These are phyloP conservation scores for Sipunculus nudus DNA, from an alignment of 2,888 invertebrate species.

Conservation along the genomic window DNA sequence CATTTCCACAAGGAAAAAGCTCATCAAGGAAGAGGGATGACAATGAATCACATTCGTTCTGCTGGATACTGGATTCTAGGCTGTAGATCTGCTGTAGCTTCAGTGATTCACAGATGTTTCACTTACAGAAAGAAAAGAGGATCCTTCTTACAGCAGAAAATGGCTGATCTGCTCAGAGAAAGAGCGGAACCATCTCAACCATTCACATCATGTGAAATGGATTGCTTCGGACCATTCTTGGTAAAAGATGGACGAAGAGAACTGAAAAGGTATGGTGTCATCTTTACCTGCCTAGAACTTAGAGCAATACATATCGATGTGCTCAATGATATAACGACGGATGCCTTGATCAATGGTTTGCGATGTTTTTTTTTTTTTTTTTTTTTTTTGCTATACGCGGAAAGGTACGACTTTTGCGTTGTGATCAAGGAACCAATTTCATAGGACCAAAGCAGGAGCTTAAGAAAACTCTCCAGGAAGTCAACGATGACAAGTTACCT, in stretches of 20 bases:
- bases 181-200: slow-evolving; percentile 37
- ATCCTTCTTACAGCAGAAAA: slow-evolving; percentile 10
- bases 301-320: slow-evolving; percentile 45
- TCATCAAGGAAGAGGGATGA: too few species aligned
- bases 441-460: slow-evolving; percentile 43
- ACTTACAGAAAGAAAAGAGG: slow-evolving; percentile 14
- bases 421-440: slow-evolving; percentile 45
- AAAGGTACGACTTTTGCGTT: slow-evolving; percentile 31
- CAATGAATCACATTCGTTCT: too few species aligned
- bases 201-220: slow-evolving; percentile 42
- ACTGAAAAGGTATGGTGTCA: slow-evolving; percentile 42
- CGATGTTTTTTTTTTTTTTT: too few species aligned
- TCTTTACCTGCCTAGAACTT: slow-evolving; percentile 43
- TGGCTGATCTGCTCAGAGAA: slow-evolving; percentile 41
- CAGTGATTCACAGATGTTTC: slow-evolving; percentile 16
- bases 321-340: slow-evolving; percentile 40
- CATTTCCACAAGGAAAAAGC: too few species aligned
- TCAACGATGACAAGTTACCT: slow-evolving; percentile 4
- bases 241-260: slow-evolving; percentile 43
- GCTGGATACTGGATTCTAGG: too few species aligned
- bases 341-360: slow-evolving; percentile 43
- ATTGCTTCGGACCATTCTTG: slow-evolving; percentile 47
- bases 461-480: slow-evolving; percentile 1
- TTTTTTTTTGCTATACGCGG: slow-evolving; percentile 43
- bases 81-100: background rate